These are phyloP conservation scores for Lasioglossum calceatum DNA, from an alignment of 2,888 invertebrate genomes.

Conservation along the genomic window DNA sequence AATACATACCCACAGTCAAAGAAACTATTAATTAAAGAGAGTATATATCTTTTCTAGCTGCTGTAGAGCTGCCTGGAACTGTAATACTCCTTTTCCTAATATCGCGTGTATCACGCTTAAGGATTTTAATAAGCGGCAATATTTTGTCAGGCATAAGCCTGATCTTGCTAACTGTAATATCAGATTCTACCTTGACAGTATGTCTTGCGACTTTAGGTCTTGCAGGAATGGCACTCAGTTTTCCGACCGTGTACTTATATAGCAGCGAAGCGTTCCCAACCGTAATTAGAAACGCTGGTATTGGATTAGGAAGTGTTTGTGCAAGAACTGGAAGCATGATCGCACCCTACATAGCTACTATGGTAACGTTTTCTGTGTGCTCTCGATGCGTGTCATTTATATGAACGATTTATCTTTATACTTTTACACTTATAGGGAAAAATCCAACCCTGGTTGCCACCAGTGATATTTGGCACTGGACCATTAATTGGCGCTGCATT, in stretches of 20 bases:
- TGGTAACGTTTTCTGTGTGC: conserved; percentile 79
- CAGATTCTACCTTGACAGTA: conserved; percentile 84
- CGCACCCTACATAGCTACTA: conserved; percentile 92
- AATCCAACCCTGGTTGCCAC: conserved; percentile 80
- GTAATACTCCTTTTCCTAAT: conserved; percentile 77
- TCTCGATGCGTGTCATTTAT: neutral
- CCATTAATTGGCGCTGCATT: conserved; percentile 84
- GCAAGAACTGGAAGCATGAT: conserved; percentile 94
- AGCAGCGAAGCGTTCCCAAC: conserved; percentile 96
- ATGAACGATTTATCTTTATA: neutral
- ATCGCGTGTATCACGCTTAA: conserved; percentile 81
- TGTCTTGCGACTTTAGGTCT: conserved; percentile 90
- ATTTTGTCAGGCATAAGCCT: conserved; percentile 76
- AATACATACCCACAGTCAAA: neutral
- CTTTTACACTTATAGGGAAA: conserved; percentile 67
- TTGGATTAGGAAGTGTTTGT: conserved; percentile 93
- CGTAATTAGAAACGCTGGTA: conserved; percentile 93
- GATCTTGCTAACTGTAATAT: conserved; percentile 72
- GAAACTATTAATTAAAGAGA: neutral
- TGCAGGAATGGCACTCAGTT: conserved; percentile 92
- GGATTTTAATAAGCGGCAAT: conserved; percentile 79
- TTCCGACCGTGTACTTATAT: conserved; percentile 94
- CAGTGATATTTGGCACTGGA: conserved; percentile 84
- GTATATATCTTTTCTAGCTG: conserved; percentile 72
- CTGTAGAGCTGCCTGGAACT: conserved; percentile 80